Conservation (phyloP, 2,113 vertebrate genomes). For the Myotis lucifugus region DNA sequence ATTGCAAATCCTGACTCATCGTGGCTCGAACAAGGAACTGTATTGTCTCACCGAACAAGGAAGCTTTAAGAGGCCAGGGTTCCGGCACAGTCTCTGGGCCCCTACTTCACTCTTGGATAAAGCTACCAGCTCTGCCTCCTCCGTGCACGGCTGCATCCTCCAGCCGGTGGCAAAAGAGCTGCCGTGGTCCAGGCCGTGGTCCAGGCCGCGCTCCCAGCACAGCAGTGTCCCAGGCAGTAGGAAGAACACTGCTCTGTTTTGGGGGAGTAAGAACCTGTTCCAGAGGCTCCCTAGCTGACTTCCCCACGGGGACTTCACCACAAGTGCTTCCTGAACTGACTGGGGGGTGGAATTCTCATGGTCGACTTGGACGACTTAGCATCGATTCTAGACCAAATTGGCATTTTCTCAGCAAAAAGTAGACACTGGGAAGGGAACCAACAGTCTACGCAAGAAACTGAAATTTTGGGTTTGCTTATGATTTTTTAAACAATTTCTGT, state of each 20-base stretch:
- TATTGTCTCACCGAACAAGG: not conserved
- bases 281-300: not conserved
- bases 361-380: not conserved
- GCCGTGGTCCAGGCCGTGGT: not conserved
- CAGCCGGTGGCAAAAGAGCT: not conserved
- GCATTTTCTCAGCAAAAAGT: not conserved
- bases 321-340: not conserved
- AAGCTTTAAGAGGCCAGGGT: not conserved
- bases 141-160: not conserved
- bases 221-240: not conserved
- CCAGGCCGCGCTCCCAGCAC: not conserved
- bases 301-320: too few relatives aligned
- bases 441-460: not conserved
- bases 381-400: not conserved
- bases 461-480: not conserved
- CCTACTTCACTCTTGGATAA: not conserved
- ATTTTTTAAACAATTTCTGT: slow-evolving; percentile 5
- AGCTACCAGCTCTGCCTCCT: not conserved
- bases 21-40: not conserved
- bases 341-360: not conserved
- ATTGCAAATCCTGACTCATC: not conserved
- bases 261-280: not conserved
- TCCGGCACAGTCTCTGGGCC: not conserved
- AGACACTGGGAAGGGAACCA: not conserved
- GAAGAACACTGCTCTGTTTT: not conserved